Evolutionary conservation across 2,888 invertebrate genomes (phyloP).

Genomic region (Lithophane ornitopus): DNA sequence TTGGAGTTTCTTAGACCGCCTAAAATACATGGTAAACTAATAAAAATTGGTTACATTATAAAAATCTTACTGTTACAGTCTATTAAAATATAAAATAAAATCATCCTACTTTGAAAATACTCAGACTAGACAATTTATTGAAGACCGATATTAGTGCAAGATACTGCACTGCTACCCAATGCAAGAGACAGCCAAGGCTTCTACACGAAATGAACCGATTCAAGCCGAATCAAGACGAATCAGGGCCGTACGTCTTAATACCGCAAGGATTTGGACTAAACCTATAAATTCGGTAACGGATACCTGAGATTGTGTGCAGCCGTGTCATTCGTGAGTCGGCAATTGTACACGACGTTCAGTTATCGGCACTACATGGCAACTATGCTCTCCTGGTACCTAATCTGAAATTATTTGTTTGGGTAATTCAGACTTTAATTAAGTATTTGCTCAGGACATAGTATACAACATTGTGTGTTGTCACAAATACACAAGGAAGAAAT

Average conservation of each 20-base stretch:
- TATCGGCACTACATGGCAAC: neutral
- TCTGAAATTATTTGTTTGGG: neutral
- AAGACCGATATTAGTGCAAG: neutral
- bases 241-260: conserved; percentile 44
- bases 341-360: conserved; percentile 18
- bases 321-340: conserved; percentile 31
- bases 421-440: neutral
- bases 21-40: too few relatives aligned
- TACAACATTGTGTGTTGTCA: neutral
- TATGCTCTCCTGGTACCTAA: conserved; percentile 5
- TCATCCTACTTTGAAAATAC: neutral
- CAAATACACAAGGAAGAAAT: too few relatives aligned
- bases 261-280: conserved; percentile 51
- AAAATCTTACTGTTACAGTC: neutral
- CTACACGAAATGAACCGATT: conserved; percentile 28
- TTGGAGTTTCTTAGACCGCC: neutral
- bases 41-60: neutral
- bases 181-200: conserved; percentile 17
- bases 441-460: neutral
- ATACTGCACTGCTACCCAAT: conserved; percentile 4
- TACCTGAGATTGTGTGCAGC: conserved; percentile 44
- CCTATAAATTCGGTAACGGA: conserved; percentile 45
- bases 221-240: conserved; percentile 23
- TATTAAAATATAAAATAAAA: too few relatives aligned
- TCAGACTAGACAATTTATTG: neutral